These are phyloP conservation scores for Halcyon leucocephala DNA, from an alignment of 2,797 vertebrate genomes.

Conservation along the genomic window DNA sequence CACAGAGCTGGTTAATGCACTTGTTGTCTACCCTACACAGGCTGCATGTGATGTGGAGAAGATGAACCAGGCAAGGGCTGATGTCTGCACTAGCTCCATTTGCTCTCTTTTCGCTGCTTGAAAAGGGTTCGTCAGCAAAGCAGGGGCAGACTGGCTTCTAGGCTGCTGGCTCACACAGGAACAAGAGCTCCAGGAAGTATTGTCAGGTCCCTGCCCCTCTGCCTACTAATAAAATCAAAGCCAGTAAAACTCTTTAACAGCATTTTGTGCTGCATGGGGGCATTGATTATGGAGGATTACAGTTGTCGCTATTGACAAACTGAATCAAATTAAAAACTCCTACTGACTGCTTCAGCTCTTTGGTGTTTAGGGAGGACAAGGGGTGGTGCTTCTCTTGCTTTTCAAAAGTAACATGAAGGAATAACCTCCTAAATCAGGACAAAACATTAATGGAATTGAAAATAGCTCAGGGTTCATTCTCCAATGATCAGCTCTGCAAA, in stretches of 20 bases:
- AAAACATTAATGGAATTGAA: background rate
- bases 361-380: background rate
- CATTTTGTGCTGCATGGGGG: background rate
- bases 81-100: background rate
- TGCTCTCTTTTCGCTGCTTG: background rate
- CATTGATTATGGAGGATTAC: constrained; percentile 11
- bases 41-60: background rate
- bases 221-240: background rate
- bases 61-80: background rate
- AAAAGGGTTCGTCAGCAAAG: background rate
- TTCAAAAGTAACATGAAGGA: background rate
- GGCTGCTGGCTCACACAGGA: background rate
- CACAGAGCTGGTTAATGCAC: background rate
- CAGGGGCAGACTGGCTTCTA: background rate
- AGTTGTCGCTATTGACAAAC: background rate
- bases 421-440: background rate
- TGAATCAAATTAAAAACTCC: constrained; percentile 6
- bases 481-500: background rate
- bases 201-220: background rate
- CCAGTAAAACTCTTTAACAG: background rate
- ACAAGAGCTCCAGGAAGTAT: background rate
- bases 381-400: background rate
- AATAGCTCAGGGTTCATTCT: background rate
- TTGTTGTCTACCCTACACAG: background rate
- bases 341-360: background rate